Evolutionary conservation across 2,113 vertebrate genomes (phyloP), one percentile per base, ranked within the genome.

Genomic region (Erpornis zantholeuca): DNA sequence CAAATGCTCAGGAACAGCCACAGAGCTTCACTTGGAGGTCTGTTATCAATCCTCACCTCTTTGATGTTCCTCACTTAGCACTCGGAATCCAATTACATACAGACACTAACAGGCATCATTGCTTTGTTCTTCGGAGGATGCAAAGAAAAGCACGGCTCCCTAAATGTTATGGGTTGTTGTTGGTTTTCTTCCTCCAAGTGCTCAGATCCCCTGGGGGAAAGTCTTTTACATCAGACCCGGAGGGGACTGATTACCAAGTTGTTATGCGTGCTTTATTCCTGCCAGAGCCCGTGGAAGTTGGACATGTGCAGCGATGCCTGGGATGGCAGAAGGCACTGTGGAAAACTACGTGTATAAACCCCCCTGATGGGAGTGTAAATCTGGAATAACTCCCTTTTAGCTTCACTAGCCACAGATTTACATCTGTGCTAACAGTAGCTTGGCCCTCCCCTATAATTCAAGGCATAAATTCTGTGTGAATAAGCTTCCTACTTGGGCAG

Each of bases 321-420:
- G 44, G 31, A 86, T 78, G 68, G 61, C 80, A 88, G 71, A 92
- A 95, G 63, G 59, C 53, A 52, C 35, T 18, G 19, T 66, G 50
- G 86, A 96, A 76, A 95, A 45, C 71, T 78, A 18, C 59, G 44
- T 31, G 57, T 47, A 78, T 57, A 89, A 88, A 24, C 22, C 17
- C 40, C 63, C 29, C 49, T 42, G 49, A 66, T 59, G 88, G 70
- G 44, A 93, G 40, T 33, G 45, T 96, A 87, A 93, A 92, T 87
- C 59, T 93, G 54, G 70, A 93, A 86, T 92, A 79, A 76, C 49
- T 96, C 78, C 72, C 76, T 82, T 85, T 92, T 95, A 94, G 89
- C 84, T 95, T 96, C 86, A 53, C 69, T 70, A 83, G 64, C 35
- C 80, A 73, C 56, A 78, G 85, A 96, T 93, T 83, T 92, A 96